These are phyloP conservation scores for Hemibagrus guttatus DNA, from an alignment of 2,797 vertebrate genomes.

Conservation along the genomic window DNA sequence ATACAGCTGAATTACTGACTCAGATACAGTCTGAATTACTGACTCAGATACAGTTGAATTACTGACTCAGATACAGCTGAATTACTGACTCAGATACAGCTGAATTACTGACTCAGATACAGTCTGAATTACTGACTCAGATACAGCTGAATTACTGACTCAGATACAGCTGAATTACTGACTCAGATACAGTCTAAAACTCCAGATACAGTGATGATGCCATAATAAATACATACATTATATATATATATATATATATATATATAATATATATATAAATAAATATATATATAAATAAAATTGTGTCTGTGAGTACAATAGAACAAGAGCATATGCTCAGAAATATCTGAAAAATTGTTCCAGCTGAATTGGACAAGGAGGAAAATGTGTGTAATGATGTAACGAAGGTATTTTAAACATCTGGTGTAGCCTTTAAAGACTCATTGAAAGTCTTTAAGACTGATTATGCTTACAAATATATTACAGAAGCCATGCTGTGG, in stretches of 20 bases:
- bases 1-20: neutral
- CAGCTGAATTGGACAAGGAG: neutral
- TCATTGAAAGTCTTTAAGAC: neutral
- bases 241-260: no score
- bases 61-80: no score
- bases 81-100: no score
- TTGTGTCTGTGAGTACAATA: neutral
- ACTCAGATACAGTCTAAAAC: no score
- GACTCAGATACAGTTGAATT: no score
- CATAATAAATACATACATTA: no score
- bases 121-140: neutral
- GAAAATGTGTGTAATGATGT: neutral
- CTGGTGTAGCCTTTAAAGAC: neutral
- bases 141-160: neutral
- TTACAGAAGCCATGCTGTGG: neutral
- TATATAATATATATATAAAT: no score
- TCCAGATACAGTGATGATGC: no score
- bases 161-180: neutral
- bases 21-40: no score
- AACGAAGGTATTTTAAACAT: neutral
- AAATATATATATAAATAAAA: no score
- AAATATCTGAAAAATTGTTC: neutral
- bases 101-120: no score
- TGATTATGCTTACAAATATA: neutral
- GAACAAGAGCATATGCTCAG: neutral